Base-by-base conservation (phyloP, 1,140 invertebrate genomes). In the Megalonaias nervosa region DNA sequence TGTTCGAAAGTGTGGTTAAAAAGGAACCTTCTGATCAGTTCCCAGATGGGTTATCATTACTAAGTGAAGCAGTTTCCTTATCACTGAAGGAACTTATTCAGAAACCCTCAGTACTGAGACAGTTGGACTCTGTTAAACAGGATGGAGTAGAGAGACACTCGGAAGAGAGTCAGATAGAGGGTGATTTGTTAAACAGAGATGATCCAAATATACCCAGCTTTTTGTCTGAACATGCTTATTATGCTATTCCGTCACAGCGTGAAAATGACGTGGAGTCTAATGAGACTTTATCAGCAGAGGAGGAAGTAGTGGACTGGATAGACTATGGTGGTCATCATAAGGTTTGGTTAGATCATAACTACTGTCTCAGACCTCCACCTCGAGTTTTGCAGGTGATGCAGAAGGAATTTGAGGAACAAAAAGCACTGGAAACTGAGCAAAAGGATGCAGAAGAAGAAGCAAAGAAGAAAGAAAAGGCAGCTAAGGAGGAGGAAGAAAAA, bases 261-360 rank as follows among this genome's bases (percentile, higher is more conserved):
- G 64, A 76, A 68, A 81, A 83, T 31, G 80, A 82, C 68, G 67
- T 75, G 62, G 83, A 84, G 26, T 83, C 86, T 1, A 83, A 84
- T 23, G 80, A 77, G 38, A 87, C 87, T 15, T 81, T 84, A 64
- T 88, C 86, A 1, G 84, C 85, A 14, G 87, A 88, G 55, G 87
- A 88, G 59, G 83, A 82, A n/a, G 81, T 80, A 17, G 75, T 80
- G 56, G 59, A 14, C 2, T 74, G 69, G 31, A 74, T 76, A 69
- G 79, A 76, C 12, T 72, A 70, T 23, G 71, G 67, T 68, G 80
- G 77, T 69, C 77, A 82, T 58, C 67, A 74, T 12, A 70, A 75
- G 17, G 82, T 90, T 19, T 86, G 84, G 81, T 87, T 89, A 19
- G 89, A 90, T 72, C 89, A 90, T 61, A 89, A 86, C 74, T 90